Evolutionary conservation across 2,113 vertebrate species (phyloP), one percentile per base, ranked within the genome.

Genomic region (Montifringilla adamsi): DNA sequence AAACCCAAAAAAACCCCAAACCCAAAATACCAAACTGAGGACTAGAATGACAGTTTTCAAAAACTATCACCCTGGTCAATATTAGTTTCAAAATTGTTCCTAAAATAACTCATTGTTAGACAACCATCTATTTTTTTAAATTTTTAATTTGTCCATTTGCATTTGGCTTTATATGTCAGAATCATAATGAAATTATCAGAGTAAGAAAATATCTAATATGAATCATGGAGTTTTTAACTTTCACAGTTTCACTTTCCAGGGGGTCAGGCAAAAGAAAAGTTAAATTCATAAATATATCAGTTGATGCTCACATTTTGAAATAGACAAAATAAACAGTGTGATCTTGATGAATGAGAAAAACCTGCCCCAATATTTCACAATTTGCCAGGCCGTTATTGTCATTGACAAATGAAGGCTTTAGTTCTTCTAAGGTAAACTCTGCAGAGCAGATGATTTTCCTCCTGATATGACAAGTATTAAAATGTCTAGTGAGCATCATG

Each of bases 41-140:
- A 44, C 18, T 55, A 56, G 11, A 84, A 68, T 22, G 8, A 37
- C 5, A n/a, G 6, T 60, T 87, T 80, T 68, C 24, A 37, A 37
- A 81, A 91, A 37, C 2, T 27, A 23, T 66, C 22, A n/a, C 3
- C 5, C 30, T 41, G 6, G 11, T 28, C 15, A 85, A 31, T 21
- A 68, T 12, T 39, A 64, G 1, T 64, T 79, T 56, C 11, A 76
- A 78, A 82, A 62, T 52, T 64, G 3, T 41, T 80, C 15, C 28
- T 76, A 66, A 80, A 94, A 80, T 33, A 69, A 17, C 4, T 13
- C 5, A n/a, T 46, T 44, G 1, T 30, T 70, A 56, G 59, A 56
- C 3, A 64, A 24, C 6, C 0, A 6, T 2, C 6, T 43, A 7
- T 5, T 46, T 37, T 2, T 9, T 4, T 8, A 37, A 50, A 28